Conservation (phyloP, 1,140 invertebrate genomes). For the Saccostrea echinata region DNA sequence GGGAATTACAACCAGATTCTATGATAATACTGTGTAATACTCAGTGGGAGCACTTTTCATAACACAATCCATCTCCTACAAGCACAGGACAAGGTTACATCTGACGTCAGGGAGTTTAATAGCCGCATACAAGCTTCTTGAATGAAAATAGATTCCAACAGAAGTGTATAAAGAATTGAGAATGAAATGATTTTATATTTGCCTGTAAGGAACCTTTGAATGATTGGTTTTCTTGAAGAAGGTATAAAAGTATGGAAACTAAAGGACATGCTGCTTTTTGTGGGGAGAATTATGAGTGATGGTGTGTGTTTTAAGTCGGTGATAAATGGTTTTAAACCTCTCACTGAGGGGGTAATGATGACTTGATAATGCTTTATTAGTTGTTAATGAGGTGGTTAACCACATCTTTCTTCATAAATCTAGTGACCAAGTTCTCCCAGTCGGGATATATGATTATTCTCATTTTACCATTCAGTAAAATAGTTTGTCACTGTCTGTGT, state of each 20-base stretch:
- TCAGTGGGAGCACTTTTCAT: background rate
- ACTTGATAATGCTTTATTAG: slow-evolving; percentile 16
- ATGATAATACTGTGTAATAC: slow-evolving; percentile 14
- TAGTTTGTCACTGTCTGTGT: background rate
- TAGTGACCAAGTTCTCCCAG: background rate
- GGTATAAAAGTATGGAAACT: background rate
- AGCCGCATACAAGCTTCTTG: background rate
- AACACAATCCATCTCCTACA: background rate
- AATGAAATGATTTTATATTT: background rate
- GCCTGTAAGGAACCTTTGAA: background rate
- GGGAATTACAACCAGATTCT: background rate
- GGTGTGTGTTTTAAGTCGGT: background rate
- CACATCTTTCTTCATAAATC: background rate
- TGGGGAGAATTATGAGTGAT: background rate
- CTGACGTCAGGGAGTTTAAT: slow-evolving; percentile 9
- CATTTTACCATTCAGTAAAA: background rate
- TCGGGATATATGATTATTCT: background rate
- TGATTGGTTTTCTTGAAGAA: slow-evolving; percentile 7
- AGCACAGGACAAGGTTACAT: background rate
- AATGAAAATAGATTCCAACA: slow-evolving; percentile 20
- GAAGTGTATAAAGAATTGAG: background rate
- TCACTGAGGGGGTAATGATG: background rate
- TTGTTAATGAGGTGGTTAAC: slow-evolving; percentile 29
- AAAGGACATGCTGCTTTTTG: background rate
- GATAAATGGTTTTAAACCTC: slow-evolving; percentile 6